Evolutionary conservation across 2,797 vertebrate genomes (phyloP).

Genomic region (Pipistrellus pipistrellus): DNA sequence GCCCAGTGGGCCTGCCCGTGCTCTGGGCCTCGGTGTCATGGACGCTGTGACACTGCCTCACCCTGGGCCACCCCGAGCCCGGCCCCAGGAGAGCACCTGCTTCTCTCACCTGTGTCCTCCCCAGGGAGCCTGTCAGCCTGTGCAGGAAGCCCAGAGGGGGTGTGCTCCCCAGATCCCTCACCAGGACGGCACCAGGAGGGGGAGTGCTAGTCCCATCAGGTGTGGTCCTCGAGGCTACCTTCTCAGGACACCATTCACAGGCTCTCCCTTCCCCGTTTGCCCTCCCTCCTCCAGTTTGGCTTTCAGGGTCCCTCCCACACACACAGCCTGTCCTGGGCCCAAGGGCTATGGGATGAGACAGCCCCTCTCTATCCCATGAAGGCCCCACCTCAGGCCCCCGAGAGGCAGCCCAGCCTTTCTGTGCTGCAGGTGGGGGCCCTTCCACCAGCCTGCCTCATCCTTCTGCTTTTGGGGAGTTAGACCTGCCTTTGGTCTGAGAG

Average conservation of each 20-base stretch:
- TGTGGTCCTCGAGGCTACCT: neutral
- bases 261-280: neutral
- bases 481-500: no score
- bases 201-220: neutral
- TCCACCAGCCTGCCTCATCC: neutral
- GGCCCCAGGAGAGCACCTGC: neutral
- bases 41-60: neutral
- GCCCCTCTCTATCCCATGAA: neutral
- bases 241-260: neutral
- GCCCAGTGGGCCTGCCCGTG: neutral
- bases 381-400: no score
- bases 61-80: neutral
- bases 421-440: neutral
- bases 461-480: neutral
- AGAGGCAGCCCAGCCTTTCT: no score
- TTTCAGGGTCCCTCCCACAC: neutral
- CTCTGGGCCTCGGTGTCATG: neutral
- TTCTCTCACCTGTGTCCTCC: neutral
- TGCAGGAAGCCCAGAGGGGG: neutral
- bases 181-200: neutral
- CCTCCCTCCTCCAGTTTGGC: neutral
- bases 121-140: neutral
- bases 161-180: neutral
- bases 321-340: neutral
- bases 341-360: neutral